Evolutionary conservation across 2,797 vertebrate species (phyloP).

Genomic region (Pipistrellus pygmaeus): DNA sequence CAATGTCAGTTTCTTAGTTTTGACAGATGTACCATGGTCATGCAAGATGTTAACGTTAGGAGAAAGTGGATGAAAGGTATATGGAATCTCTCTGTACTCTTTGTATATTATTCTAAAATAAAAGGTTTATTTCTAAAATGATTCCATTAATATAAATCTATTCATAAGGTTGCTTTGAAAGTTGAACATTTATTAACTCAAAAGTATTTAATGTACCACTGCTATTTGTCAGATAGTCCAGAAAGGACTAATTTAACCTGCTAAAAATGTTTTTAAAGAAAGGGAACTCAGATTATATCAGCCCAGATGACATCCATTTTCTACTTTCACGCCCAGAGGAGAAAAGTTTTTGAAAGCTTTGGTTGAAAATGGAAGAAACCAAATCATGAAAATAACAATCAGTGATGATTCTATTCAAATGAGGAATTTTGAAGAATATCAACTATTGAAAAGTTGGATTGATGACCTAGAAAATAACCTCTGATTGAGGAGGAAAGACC

Average conservation of each 20-base stretch:
- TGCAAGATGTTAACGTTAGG: background rate
- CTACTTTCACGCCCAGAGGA: slow-evolving; percentile 38
- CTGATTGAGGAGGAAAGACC: background rate
- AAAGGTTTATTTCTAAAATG: background rate
- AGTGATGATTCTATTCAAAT: slow-evolving; percentile 33
- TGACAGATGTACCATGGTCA: background rate
- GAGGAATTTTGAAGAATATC: slow-evolving; percentile 50
- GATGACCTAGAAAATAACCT: slow-evolving; percentile 39
- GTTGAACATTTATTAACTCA: slow-evolving; percentile 23
- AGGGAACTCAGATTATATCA: background rate
- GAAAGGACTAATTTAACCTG: background rate
- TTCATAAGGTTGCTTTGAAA: slow-evolving; percentile 6
- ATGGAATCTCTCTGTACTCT: background rate
- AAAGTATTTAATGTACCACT: background rate
- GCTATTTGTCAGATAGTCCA: background rate
- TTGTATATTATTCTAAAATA: slow-evolving; percentile 47
- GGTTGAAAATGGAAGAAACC: background rate
- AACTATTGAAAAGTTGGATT: background rate
- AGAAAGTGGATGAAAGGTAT: background rate
- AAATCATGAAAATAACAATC: slow-evolving; percentile 42
- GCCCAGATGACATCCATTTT: background rate
- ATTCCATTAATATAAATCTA: background rate
- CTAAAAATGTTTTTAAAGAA: slow-evolving; percentile 29
- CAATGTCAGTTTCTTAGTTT: background rate
- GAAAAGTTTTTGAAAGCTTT: slow-evolving; percentile 20